phyloP scores from a whole-genome alignment of 1,140 invertebrate genomes.

The Diorhabda carinulata region DNA sequence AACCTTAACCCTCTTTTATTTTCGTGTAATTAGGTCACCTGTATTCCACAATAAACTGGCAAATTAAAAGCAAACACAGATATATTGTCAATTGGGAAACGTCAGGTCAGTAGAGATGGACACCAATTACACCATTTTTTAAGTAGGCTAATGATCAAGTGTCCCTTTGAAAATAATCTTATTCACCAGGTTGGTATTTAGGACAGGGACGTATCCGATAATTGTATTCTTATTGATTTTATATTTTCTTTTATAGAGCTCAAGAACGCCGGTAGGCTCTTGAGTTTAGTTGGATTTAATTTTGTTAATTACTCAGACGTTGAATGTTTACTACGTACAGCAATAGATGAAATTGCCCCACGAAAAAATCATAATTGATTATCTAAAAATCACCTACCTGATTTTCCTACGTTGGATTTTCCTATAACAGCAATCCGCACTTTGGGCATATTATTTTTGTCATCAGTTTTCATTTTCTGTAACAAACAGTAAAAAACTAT shows the following conservation, averaged over 20 bases:
- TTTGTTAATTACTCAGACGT: too few relatives aligned
- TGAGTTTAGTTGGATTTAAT: too few relatives aligned
- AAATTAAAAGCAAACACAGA: background rate
- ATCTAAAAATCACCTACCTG: conserved; percentile 53
- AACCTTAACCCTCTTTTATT: background rate
- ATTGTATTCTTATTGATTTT: too few relatives aligned
- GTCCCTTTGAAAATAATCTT: background rate
- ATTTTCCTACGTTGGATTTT: conserved; percentile 70
- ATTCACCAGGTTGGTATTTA: background rate
- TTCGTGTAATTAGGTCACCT: background rate
- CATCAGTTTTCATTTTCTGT: conserved; percentile 56
- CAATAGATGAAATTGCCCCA: background rate
- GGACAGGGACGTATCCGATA: too few relatives aligned
- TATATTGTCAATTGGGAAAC: background rate
- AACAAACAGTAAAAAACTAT: conserved; percentile 25
- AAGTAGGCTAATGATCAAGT: background rate
- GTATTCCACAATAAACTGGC: background rate
- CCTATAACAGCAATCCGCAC: conserved; percentile 67
- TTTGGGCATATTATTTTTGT: conserved; percentile 56
- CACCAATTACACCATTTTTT: background rate
- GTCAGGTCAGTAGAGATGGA: background rate
- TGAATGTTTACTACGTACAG: background rate
- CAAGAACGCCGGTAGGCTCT: too few relatives aligned
- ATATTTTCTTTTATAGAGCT: too few relatives aligned
- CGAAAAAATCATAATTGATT: background rate